phyloP scores from a whole-genome alignment of 2,113 vertebrate species.

The Rhynchopsitta pachyrhyncha region DNA sequence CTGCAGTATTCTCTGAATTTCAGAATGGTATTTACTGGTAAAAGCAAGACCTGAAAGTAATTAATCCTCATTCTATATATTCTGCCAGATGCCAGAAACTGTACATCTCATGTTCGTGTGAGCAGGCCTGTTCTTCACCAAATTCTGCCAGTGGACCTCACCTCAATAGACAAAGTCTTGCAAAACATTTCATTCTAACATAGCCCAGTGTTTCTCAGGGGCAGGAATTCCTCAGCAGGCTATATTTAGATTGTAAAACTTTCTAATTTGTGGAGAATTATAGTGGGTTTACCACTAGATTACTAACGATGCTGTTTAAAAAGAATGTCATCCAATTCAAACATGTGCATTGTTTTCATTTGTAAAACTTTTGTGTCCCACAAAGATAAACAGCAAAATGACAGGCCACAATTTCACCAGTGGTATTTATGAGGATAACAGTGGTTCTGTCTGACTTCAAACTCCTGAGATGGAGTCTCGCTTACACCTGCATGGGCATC shows the following conservation, averaged over 20 bases:
- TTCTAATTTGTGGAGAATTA: neutral
- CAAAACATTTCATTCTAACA: neutral
- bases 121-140: neutral
- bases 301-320: neutral
- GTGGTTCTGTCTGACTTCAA: neutral
- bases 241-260: neutral
- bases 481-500: neutral
- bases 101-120: neutral
- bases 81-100: neutral
- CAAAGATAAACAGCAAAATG: neutral
- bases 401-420: neutral
- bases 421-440: neutral
- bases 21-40: neutral
- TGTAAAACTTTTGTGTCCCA: neutral
- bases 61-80: neutral
- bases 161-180: neutral
- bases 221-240: neutral
- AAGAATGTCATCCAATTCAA: neutral
- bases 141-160: neutral
- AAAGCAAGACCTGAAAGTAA: neutral
- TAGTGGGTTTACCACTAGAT: neutral
- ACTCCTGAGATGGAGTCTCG: neutral
- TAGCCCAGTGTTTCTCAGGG: neutral
- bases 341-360: neutral
- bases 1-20: neutral